Evolutionary conservation across 2,797 vertebrate species (phyloP), one percentile per base, ranked within the genome.

Genomic region (Graptemys geographica): DNA sequence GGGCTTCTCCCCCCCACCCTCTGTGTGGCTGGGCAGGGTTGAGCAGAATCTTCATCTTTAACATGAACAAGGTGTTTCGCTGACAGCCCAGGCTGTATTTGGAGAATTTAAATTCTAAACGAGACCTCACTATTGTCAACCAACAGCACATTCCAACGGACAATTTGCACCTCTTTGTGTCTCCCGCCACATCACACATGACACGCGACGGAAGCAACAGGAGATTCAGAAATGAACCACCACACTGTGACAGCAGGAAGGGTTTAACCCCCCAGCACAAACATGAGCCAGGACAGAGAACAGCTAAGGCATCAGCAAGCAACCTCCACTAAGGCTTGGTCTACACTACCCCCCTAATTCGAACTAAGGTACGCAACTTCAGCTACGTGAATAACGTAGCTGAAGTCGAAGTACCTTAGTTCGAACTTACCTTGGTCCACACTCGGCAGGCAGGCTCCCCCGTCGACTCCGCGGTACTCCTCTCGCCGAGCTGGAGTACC

Each of bases 21-120:
- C 53, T 55, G 8, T 23, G 11, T 62, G 31, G 13, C 59, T 33
- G 11, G 47, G 53, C 27, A 83, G 15, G 11, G 31, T 15, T 33
- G 11, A 44, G 53, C 33, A 81, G 11, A 11, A 88, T 33, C 62
- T 69, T 33, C 16, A 37, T 37, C n/a, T 27, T 53, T 72, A 62
- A 5, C 5, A 49, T 19, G 53, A 84, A 78, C 0, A 0, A 87
- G 13, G 79, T 1, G 0, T 49, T 90, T 65, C 2, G 4, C 11
- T n/a, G 56, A 7, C 1, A 1, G 0, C 0, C 37, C 1, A 3
- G n/a, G 33, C 69, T 79, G 59, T 79, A 27, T 27, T 41, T 12
- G 19, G 23, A 37, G 25, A 88, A 57, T 33, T 31, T 11, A 88
- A 90, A 83, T 69, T 18, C 18, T 69, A 37, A 37, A n/a, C n/a